These are phyloP conservation scores for Syrista parreyssii DNA, from an alignment of 2,888 invertebrate species.

Conservation along the genomic window DNA sequence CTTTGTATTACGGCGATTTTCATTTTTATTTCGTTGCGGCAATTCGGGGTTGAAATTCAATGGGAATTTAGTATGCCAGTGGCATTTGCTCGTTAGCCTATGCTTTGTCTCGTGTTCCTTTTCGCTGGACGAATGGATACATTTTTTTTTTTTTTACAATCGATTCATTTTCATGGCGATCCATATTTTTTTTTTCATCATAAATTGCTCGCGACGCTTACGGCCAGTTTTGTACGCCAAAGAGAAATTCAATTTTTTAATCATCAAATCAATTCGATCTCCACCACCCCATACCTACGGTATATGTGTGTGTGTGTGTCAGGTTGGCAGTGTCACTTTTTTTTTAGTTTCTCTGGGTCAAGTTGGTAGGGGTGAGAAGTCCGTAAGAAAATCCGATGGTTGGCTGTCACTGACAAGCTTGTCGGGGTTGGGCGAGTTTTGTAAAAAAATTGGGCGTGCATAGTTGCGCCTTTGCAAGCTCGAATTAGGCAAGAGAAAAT, in stretches of 20 bases:
- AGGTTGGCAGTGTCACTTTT: too few species aligned
- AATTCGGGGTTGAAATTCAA: not conserved
- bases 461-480: not conserved
- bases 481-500: not conserved
- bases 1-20: not conserved
- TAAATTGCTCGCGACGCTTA: not conserved
- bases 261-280: not conserved
- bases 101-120: not conserved
- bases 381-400: not conserved
- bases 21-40: not conserved
- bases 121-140: not conserved
- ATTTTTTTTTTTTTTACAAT: not conserved
- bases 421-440: not conserved
- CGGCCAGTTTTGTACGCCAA: not conserved
- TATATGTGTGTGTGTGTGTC: too few species aligned
- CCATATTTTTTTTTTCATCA: not conserved
- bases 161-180: not conserved
- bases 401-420: not conserved
- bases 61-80: not conserved
- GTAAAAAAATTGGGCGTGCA: not conserved
- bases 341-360: not conserved
- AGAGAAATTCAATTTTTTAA: not conserved
- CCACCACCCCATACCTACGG: fast-evolving
- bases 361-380: not conserved
- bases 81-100: not conserved